Percentiles rank a stretch among this genome's conserved stretches.
phyloP scores from a whole-genome alignment of 2,888 invertebrate species.

The Agrochola litura region DNA sequence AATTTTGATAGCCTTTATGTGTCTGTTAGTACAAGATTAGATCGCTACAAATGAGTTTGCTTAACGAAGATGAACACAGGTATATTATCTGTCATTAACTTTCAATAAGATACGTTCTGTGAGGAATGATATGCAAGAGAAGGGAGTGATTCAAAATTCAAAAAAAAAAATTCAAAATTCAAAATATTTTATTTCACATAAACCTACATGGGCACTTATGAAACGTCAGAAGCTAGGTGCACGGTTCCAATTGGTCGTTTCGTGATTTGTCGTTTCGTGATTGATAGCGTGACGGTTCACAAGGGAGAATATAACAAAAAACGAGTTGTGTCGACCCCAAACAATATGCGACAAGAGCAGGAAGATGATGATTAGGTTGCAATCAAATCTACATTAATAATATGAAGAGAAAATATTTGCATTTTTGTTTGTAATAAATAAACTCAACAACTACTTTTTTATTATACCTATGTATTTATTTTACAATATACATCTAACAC shows the following conservation, averaged over 20 bases:
- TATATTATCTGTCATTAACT: background rate
- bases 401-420: too few relatives aligned
- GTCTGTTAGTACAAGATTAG: background rate
- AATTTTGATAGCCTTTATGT: background rate
- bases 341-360: background rate
- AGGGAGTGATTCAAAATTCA: too few relatives aligned
- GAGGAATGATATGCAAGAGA: background rate
- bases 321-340: fast-evolving
- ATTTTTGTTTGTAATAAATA: too few relatives aligned
- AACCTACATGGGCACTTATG: too few relatives aligned
- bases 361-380: background rate
- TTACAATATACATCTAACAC: too few relatives aligned
- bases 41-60: background rate
- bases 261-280: too few relatives aligned
- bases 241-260: too few relatives aligned
- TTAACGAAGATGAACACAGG: background rate
- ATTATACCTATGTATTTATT: too few relatives aligned
- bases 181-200: too few relatives aligned
- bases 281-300: background rate
- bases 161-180: too few relatives aligned
- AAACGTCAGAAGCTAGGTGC: too few relatives aligned
- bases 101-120: background rate
- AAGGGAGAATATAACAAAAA: background rate
- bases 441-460: too few relatives aligned
- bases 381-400: background rate